Conservation (phyloP, 1,140 invertebrate genomes). For the Caenorhabditis latens region DNA sequence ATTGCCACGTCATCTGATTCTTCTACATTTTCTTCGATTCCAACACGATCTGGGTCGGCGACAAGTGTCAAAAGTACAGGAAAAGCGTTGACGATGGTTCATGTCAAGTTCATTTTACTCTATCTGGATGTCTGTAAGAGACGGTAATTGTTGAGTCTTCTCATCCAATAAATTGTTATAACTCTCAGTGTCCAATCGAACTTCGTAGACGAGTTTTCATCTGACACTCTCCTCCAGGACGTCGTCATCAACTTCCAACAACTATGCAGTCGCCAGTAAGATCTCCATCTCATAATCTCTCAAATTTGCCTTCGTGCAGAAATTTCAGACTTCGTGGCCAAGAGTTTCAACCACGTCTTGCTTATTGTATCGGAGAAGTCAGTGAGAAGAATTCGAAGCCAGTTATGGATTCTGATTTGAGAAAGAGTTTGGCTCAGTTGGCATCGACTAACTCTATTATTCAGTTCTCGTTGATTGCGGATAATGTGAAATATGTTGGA, state of each 20-base stretch:
- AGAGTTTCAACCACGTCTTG: background rate
- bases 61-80: background rate
- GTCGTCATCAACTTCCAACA: background rate
- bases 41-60: background rate
- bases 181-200: background rate
- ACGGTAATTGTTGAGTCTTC: background rate
- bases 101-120: conserved; percentile 13
- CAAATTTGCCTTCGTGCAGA: background rate
- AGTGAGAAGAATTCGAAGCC: conserved; percentile 14
- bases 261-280: conserved; percentile 2
- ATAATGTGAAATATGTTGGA: background rate
- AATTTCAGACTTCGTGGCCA: conserved; percentile 1
- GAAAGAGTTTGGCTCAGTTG: conserved; percentile 20
- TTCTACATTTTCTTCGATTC: background rate
- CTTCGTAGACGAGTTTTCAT: conserved; percentile 20
- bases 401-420: background rate
- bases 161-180: background rate
- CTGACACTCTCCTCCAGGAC: background rate
- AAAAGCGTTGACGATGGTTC: conserved; percentile 4
- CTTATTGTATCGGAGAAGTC: conserved; percentile 16
- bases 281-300: background rate
- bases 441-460: background rate
- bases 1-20: background rate
- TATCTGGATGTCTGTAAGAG: background rate
- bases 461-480: background rate